Evolutionary conservation across 2,113 vertebrate species (phyloP).

Genomic region (Oxyruncus cristatus): DNA sequence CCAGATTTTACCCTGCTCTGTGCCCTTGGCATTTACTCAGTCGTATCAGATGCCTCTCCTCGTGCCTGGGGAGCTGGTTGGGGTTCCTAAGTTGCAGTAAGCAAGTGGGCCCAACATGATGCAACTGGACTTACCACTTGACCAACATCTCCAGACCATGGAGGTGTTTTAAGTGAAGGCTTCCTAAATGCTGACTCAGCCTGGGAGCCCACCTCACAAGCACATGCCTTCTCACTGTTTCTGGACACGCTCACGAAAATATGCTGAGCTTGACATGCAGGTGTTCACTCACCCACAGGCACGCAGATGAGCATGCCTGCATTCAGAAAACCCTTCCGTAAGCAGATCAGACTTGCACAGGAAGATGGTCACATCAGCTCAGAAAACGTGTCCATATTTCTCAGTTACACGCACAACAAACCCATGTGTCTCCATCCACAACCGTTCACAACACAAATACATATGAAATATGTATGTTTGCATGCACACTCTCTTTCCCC

Average conservation of each 20-base stretch:
- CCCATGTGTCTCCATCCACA: neutral
- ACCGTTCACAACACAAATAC: neutral
- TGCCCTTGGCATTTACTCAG: neutral
- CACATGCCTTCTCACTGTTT: neutral
- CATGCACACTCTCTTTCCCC: neutral
- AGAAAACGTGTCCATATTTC: neutral
- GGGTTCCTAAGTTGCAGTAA: neutral
- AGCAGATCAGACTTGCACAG: neutral
- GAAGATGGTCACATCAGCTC: neutral
- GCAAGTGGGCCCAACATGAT: neutral
- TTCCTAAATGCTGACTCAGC: neutral
- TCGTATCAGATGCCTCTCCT: neutral
- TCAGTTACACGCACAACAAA: neutral
- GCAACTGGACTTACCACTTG: neutral
- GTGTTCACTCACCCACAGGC: neutral
- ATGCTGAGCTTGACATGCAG: neutral
- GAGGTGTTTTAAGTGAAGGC: neutral
- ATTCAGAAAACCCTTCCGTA: neutral
- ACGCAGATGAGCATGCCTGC: neutral
- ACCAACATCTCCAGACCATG: neutral
- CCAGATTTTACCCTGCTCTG: neutral
- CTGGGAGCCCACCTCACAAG: neutral
- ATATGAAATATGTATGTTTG: accelerated
- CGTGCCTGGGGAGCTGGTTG: neutral
- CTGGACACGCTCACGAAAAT: neutral